These are phyloP conservation scores for Merodon equestris DNA, from an alignment of 2,888 invertebrate genomes.

Conservation along the genomic window DNA sequence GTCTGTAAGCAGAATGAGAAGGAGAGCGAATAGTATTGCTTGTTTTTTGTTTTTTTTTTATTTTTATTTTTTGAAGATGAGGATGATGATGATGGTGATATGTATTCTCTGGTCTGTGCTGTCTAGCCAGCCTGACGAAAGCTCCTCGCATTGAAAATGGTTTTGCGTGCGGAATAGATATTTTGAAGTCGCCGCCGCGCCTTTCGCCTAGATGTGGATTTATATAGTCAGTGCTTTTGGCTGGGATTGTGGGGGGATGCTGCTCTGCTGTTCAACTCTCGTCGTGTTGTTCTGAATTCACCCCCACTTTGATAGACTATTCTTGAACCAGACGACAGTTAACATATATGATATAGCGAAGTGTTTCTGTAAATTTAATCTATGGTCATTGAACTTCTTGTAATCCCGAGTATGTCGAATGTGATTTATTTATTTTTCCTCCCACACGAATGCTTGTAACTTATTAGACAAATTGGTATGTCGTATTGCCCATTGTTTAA, in stretches of 20 bases:
- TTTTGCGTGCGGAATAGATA: slow-evolving; percentile 68
- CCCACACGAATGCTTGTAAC: no score
- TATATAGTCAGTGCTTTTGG: slow-evolving; percentile 60
- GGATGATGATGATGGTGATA: slow-evolving; percentile 66
- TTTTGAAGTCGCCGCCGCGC: slow-evolving; percentile 69
- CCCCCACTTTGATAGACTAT: slow-evolving; percentile 64
- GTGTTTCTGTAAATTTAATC: slow-evolving; percentile 67
- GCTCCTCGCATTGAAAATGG: slow-evolving; percentile 66
- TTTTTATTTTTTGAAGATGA: slow-evolving; percentile 67
- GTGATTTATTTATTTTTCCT: slow-evolving; percentile 28
- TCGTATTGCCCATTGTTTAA: no score
- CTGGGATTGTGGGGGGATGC: slow-evolving; percentile 60
- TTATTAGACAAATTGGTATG: no score
- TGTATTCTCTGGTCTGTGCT: slow-evolving; percentile 52
- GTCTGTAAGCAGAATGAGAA: neutral
- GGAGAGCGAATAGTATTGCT: slow-evolving; percentile 25
- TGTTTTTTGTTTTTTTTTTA: no score
- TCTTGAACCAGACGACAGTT: slow-evolving; percentile 69
- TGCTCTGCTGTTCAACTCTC: slow-evolving; percentile 30
- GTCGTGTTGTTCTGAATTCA: slow-evolving; percentile 54
- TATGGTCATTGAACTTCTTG: slow-evolving; percentile 76
- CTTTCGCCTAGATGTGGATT: slow-evolving; percentile 61
- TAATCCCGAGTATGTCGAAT: slow-evolving; percentile 68
- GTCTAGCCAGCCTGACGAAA: slow-evolving; percentile 66
- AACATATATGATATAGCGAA: slow-evolving; percentile 63